Base-by-base conservation (phyloP, 2,888 invertebrate species). In the Phoenoteleia sp. region DNA sequence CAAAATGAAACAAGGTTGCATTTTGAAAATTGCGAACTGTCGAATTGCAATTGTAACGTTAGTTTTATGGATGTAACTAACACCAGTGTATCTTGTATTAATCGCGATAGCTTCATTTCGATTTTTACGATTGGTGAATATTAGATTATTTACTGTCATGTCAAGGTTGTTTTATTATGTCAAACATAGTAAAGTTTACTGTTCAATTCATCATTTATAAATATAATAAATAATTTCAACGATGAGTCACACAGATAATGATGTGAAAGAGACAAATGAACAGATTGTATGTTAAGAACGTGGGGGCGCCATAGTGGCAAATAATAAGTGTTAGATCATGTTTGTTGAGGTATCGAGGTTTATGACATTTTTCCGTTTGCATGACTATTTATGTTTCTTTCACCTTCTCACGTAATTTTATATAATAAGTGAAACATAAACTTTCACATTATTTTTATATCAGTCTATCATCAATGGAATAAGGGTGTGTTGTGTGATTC, bases 211-310 rank as follows among this genome's bases (percentile, higher is more conserved):
- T 74, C 81, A 74, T 54, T 76, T 72, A 81, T 75, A 82, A 82
- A 72, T 62, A 67, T 52, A 74, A 67, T 79, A 77, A 77, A 79
- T 74, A 74, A 79, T 79, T 79, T 79, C 74, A 79, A 83, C 79
- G 83, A 83, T 83, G 83, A 83, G 83, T 83, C 83, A 83, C 36
- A 11, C 2, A 5, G 69, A 64, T 74, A 77, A 69, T 74, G 74
- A 79, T 33, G 62, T 60, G 67, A 77, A 83, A 60, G 62, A 77
- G 83, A 83, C 77, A 83, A 79, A 83, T 77, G 83, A 77, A 83
- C 77, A 6, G 77, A 77, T 83, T 83, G 83, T 83, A 76, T 79
- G 77, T 79, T 83, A 79, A 77, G 83, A 83, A 83, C 67, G 82
- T 77, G 82, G 82, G 82, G 82, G 82, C 82, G 77, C 83, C 58